Evolutionary conservation across 2,888 invertebrate species (phyloP), one percentile per base, ranked within the genome.

Genomic region (Disparrhopalites patrizii): DNA sequence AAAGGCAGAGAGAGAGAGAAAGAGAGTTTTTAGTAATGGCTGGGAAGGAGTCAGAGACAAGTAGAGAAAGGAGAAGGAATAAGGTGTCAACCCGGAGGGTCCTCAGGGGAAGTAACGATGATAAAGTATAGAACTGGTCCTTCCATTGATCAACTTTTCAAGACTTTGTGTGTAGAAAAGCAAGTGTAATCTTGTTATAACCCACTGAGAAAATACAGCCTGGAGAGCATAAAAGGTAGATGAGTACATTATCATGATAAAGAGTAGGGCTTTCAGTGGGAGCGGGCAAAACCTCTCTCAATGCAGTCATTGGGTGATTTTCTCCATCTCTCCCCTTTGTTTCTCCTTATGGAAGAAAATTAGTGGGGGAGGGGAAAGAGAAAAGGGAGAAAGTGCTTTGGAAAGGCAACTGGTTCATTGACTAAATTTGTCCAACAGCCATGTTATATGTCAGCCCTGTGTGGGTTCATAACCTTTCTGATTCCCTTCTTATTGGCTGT

Each of bases 191-290:
- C 60, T 61, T 50, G 60, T 61, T 61, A 61, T 47, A 31, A 31
- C 43, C 60, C 58, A n/a, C 30, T 50, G 60, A 50, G 60, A 51
- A 61, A 33, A 51, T 50, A 43, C 38, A 38, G 40, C 52, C 15
- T 31, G 2, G 33, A 55, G 23, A 36, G 25, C 23, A 23, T 33
- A 33, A 50, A 50, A 61, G 60, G 60, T 61, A 20, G 60, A 61
- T 61, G 60, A 61, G 60, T 61, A 33, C 60, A 61, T 61, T 61
- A 61, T 61, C 50, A 61, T 61, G 60, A 61, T 61, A 61, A 61
- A 61, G 60, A 20, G 60, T n/a, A n/a, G n/a, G n/a, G n/a, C n/a
- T n/a, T n/a, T n/a, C n/a, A n/a, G n/a, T n/a, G n/a, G n/a, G n/a
- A n/a, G n/a, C n/a, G n/a, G n/a, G n/a, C n/a, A n/a, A n/a, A n/a